Base-by-base conservation (phyloP, 1,140 invertebrate species). In the Acromyrmex heyeri region DNA sequence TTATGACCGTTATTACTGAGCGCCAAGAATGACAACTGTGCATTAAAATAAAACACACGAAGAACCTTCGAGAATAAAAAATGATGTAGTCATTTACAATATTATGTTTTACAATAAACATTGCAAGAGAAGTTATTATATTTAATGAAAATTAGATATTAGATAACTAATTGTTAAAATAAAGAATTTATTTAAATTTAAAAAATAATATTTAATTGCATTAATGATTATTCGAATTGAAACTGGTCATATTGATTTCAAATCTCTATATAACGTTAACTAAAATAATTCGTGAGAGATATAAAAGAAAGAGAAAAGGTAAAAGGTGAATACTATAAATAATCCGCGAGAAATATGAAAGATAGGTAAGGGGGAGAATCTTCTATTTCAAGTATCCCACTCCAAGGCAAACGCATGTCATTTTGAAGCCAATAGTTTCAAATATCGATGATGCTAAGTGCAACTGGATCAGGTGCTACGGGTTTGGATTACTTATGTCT, bases 401-500 rank as follows among this genome's bases (percentile, higher is more conserved):
- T 69, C 18, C 14, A 24, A 67, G 44, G 30, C 12, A 53, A 67
- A 67, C 44, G 61, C 62, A 8, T 53, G n/a, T 69, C 61, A 73
- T 30, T 73, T 6, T 38, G 38, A 34, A 82, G 24, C 2, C 21
- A n/a, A 67, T 34, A 14, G 61, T 55, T 57, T 59, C 24, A 59
- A 73, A 83, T 83, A 62, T 73, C 69, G 69, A 62, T 50, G 24
- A 70, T n/a, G 24, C 18, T 48, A 55, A 73, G 48, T 38, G 53
- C 67, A n/a, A 21, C 38, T 61, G 53, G 65, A 89, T 90, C 88
- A 87, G 24, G 1, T 24, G 85, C 85, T 82, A 87, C 34, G 48
- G 44, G 24, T 48, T 44, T 21, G 76, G 53, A 55, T 55, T 24
- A 57, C 53, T 50, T 77, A 70, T 24, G 50, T 38, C 62, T 64